These are phyloP conservation scores for Tiphia femorata DNA, from an alignment of 2,888 invertebrate genomes.

Conservation along the genomic window DNA sequence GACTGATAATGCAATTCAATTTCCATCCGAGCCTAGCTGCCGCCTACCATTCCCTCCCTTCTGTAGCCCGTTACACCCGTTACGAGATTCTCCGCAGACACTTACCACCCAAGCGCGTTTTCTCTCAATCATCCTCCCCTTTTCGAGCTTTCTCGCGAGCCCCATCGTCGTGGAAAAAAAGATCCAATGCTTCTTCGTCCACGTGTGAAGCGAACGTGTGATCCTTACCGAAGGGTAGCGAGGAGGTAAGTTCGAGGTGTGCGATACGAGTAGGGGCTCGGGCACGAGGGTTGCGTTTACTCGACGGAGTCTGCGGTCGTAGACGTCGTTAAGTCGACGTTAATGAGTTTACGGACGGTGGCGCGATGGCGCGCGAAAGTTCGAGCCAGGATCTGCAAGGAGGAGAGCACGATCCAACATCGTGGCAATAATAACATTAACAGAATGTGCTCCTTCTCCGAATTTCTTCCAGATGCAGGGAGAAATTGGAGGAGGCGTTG, in stretches of 20 bases:
- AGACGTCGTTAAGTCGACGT: constrained; percentile 20
- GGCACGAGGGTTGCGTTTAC: neutral
- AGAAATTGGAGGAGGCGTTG: no score
- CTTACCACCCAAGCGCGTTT: no score
- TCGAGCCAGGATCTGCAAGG: constrained; percentile 3
- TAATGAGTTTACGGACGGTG: constrained; percentile 18
- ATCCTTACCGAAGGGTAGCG: neutral
- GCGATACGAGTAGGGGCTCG: neutral
- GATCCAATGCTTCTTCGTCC: no score
- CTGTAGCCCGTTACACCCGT: no score
- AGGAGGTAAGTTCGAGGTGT: constrained; percentile 1
- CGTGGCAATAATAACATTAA: constrained; percentile 37
- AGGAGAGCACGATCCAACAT: neutral
- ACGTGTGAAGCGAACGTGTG: no score
- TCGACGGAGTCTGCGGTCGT: constrained; percentile 2
- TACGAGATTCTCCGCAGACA: no score
- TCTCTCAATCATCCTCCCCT: no score
- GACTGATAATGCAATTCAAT: constrained; percentile 51
- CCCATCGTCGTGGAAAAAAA: no score
- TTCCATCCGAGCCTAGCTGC: constrained; percentile 31
- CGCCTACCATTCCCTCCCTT: no score
- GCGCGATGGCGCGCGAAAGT: neutral
- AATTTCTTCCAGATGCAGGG: no score
- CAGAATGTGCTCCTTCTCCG: constrained; percentile 2
- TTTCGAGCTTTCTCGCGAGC: no score